Base-by-base conservation (phyloP, 2,888 invertebrate genomes). In the Gisinianus flammeolus region DNA sequence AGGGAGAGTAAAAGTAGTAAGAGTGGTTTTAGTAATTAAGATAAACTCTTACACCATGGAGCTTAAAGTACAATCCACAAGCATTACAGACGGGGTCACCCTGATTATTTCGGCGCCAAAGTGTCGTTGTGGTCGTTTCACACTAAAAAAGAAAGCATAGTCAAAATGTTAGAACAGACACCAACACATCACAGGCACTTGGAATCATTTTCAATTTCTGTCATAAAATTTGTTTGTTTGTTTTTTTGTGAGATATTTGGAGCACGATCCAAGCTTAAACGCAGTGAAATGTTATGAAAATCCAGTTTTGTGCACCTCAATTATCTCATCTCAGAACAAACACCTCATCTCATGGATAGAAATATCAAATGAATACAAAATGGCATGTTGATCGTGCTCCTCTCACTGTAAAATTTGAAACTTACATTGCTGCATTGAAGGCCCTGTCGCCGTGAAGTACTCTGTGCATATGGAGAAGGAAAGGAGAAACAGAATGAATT, bases 31-130 rank as follows among this genome's bases (percentile, higher is more conserved):
- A 64, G 77, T 77, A 77, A 77, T 77, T 77, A 77, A 77, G 77
- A 77, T 77, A 71, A 93, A 93, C 86, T 90, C 91, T 86, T 95
- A 93, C 93, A 86, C 90, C 91, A 86, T 95, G 95, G 83, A 95
- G 89, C 89, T 95, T 95, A 89, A 90, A 95, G 86, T 94, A 94
- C 66, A 95, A 91, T 26, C 95, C 95, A 85, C 91, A 91, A 19
- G 91, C 91, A 86, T 91, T 91, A 86, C 91, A 91, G 30, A 91
- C 91, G 1, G 91, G 90, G 85, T 91, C 90, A 0, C 91, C 91
- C 80, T 89, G 89, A 81, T 89, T 89, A 85, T 91, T 91, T 30
- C 82, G 75, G 54, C 82, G 78, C 82, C 82, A 81, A 68, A 82
- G 86, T 0, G 90, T 90, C 12, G 90, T 90, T 30, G 87, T 88